phyloP scores from a whole-genome alignment of 1,140 invertebrate species.

The Argopecten irradians region DNA sequence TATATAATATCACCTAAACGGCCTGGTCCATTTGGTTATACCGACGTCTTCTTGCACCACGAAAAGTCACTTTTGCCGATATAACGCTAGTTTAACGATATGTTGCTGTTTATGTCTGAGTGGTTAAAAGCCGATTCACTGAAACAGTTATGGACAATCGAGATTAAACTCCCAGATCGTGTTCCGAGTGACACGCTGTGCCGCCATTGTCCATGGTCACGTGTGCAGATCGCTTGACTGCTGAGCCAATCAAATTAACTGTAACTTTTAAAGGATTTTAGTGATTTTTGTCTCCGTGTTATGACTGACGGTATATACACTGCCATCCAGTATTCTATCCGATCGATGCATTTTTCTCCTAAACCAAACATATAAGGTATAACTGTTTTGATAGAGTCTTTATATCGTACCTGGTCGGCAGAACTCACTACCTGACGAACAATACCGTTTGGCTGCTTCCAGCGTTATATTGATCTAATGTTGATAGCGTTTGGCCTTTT shows the following conservation, averaged over 20 bases:
- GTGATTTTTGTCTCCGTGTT: constrained; percentile 9
- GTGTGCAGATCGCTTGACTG: constrained; percentile 14
- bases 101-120: too few species aligned
- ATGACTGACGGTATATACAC: background rate
- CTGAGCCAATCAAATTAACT: constrained; percentile 8
- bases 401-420: background rate
- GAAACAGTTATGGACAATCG: too few species aligned
- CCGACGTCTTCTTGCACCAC: too few species aligned
- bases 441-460: background rate
- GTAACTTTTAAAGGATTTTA: background rate
- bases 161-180: background rate
- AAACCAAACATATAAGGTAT: background rate
- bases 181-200: background rate
- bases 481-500: background rate
- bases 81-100: too few species aligned
- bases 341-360: background rate
- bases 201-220: background rate
- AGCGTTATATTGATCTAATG: background rate
- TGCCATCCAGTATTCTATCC: background rate
- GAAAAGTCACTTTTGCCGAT: too few species aligned
- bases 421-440: background rate
- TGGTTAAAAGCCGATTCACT: too few species aligned
- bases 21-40: too few species aligned
- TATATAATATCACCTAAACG: too few species aligned
- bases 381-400: background rate